phyloP scores from a whole-genome alignment of 1,140 invertebrate genomes.

The Drosophila biarmipes region DNA sequence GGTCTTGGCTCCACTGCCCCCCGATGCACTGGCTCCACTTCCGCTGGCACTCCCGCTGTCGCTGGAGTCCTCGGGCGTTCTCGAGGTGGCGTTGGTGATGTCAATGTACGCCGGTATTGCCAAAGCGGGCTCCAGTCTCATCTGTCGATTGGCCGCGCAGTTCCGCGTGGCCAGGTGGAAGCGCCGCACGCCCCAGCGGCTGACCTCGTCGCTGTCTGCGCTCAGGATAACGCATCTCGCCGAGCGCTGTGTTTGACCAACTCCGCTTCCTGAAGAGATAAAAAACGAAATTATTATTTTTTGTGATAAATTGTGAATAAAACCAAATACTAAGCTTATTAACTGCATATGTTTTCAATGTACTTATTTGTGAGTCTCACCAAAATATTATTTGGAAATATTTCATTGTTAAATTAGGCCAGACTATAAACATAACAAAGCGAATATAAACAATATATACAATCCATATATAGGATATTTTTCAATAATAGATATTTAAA shows the following conservation, averaged over 20 bases:
- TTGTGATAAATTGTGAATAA: too few relatives aligned
- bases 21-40: constrained; percentile 12
- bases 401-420: too few relatives aligned
- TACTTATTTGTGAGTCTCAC: too few relatives aligned
- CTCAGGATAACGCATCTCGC: constrained; percentile 59
- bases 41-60: constrained; percentile 21
- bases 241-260: constrained; percentile 44
- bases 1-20: constrained; percentile 22
- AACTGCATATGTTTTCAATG: too few relatives aligned
- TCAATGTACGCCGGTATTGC: constrained; percentile 69
- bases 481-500: too few relatives aligned
- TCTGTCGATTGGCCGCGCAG: constrained; percentile 28
- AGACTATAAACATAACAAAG: too few relatives aligned
- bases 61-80: constrained; percentile 34
- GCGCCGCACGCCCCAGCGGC: constrained; percentile 20
- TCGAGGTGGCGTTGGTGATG: constrained; percentile 59
- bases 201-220: background rate
- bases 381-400: too few relatives aligned
- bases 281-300: background rate
- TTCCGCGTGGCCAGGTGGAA: constrained; percentile 56
- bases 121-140: constrained; percentile 51
- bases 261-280: constrained; percentile 40
- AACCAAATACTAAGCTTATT: too few relatives aligned
- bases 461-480: too few relatives aligned
- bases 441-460: too few relatives aligned